Evolutionary conservation across 2,113 vertebrate species (phyloP), one percentile per base, ranked within the genome.

Genomic region (Syngnathus scovelli): DNA sequence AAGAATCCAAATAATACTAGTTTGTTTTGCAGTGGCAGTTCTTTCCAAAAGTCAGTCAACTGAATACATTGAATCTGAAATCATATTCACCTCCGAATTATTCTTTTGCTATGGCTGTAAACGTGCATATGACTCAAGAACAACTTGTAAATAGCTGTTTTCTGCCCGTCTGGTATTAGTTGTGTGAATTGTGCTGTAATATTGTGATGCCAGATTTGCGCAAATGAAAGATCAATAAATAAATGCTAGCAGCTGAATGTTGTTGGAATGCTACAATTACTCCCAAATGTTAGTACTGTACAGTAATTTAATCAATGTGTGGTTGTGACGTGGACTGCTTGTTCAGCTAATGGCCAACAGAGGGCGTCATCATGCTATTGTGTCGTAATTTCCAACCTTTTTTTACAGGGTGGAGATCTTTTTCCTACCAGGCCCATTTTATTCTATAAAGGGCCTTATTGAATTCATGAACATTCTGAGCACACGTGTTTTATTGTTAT

Each of bases 141-240:
- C 44, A 51, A 78, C 65, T 41, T 89, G 86, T 87, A 89, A 84
- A 87, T 88, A 87, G 67, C 27, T 71, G 15, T 64, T 77, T 77
- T 81, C 61, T 75, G 64, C 74, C 78, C 49, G 7, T 80, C 64
- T 54, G 80, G 71, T 81, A 71, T 82, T 88, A 85, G 84, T 84
- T 80, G 72, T 88, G 88, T 89, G 81, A 87, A 79, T 70, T 87
- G 88, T 90, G 86, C 75, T 88, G 87, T 90, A 85, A 79, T 79
- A 78, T 69, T 85, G 78, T 87, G 83, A 84, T 81, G 79, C 75
- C 77, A 83, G 80, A 83, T 87, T 87, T 88, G 84, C 78, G 74
- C 77, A 85, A 82, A 76, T 71, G 68, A 81, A 62, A 63, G 81
- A 74, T 79, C 69, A 87, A 87, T 88, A 84, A 89, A 87, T 51